Conservation (phyloP, 2,113 vertebrate genomes). For the Lepisosteus oculatus region DNA sequence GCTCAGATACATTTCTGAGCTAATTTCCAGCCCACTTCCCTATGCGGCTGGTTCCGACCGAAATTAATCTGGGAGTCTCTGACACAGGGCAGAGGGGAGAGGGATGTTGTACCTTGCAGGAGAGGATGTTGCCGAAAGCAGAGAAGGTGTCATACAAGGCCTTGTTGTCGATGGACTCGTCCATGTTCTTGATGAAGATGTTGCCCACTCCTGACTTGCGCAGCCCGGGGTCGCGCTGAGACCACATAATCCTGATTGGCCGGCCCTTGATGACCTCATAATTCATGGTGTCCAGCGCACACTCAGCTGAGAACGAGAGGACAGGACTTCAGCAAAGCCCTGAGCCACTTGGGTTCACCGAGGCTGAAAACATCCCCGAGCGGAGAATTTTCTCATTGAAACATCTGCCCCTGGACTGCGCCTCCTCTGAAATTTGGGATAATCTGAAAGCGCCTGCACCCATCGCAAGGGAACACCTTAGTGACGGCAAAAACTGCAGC, state of each 20-base stretch:
- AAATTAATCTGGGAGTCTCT: too few species aligned
- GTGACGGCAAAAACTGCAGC: too few species aligned
- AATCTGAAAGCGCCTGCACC: too few species aligned
- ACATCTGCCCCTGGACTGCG: too few species aligned
- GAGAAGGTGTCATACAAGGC: slow-evolving; percentile 96
- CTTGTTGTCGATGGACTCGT: slow-evolving; percentile 96
- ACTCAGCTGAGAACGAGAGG: slow-evolving; percentile 73
- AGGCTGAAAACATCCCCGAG: too few species aligned
- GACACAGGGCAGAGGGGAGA: too few species aligned
- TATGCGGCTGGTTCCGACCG: too few species aligned
- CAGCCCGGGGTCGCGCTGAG: slow-evolving; percentile 90
- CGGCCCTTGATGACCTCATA: slow-evolving; percentile 94
- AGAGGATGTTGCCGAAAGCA: slow-evolving; percentile 93
- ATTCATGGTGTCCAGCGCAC: slow-evolving; percentile 97
- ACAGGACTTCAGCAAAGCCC: not conserved
- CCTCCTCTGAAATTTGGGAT: too few species aligned
- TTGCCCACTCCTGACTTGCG: slow-evolving; percentile 94
- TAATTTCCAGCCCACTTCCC: too few species aligned
- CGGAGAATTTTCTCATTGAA: too few species aligned
- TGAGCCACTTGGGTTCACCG: too few species aligned
- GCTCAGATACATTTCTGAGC: not conserved
- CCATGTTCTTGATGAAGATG: slow-evolving; percentile 97
- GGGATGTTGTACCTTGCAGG: slow-evolving; percentile 80
- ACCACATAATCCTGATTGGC: slow-evolving; percentile 98
- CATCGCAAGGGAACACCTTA: too few species aligned